A percentile compares a stretch with the other conserved stretches of the same genome.
These are phyloP conservation scores for Mustelus asterias DNA, from an alignment of 2,113 vertebrate species.

Conservation along the genomic window DNA sequence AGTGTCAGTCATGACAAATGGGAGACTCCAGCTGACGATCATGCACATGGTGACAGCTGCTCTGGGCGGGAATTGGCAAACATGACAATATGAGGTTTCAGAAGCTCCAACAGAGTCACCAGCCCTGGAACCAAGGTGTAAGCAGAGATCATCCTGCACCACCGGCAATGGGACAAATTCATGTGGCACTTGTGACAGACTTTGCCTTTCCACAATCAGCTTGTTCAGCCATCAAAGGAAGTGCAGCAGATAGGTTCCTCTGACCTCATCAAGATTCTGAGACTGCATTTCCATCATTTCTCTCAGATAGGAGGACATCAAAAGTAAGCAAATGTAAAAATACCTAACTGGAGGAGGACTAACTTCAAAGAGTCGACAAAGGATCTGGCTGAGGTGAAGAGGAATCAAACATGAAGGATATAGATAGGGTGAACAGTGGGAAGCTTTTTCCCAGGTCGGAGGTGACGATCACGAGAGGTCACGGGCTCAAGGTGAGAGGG, in stretches of 20 bases:
- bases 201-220: background rate
- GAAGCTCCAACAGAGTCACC: background rate
- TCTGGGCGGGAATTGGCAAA: background rate
- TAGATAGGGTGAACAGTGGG: too few relatives aligned
- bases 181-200: background rate
- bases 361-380: background rate
- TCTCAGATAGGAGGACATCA: background rate
- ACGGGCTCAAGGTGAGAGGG: too few relatives aligned
- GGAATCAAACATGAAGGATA: background rate
- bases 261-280: background rate
- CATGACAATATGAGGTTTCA: background rate
- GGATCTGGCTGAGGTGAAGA: background rate
- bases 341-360: background rate
- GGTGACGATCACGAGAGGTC: too few relatives aligned
- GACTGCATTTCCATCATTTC: background rate
- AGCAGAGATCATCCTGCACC: background rate
- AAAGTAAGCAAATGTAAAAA: background rate
- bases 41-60: background rate
- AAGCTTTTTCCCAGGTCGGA: too few relatives aligned
- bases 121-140: background rate
- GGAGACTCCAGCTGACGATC: background rate
- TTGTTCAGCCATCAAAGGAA: background rate
- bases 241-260: too few relatives aligned
- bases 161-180: background rate
- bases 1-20: background rate